A percentile compares a stretch with the other conserved stretches of the same genome.
phyloP scores from a whole-genome alignment of 1,140 invertebrate genomes.

The Bombus huntii region DNA sequence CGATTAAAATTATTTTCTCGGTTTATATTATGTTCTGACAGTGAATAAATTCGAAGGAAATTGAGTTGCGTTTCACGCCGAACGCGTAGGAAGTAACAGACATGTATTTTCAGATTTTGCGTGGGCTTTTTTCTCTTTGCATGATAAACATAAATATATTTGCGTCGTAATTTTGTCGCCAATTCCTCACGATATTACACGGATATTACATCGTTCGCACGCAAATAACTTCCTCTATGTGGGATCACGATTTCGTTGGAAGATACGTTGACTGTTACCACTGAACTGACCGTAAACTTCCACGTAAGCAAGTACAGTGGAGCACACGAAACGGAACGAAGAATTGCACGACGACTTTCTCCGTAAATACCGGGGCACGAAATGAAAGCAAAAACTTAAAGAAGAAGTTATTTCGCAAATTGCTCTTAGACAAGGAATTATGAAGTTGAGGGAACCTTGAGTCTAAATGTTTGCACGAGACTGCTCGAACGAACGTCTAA shows the following conservation, averaged over 20 bases:
- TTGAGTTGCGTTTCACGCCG: too few relatives aligned
- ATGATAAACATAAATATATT: constrained; percentile 11
- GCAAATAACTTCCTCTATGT: background rate
- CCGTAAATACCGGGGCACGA: background rate
- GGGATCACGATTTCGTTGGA: background rate
- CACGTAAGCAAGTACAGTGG: background rate
- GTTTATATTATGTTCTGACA: too few relatives aligned
- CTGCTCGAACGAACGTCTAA: background rate
- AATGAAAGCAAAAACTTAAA: background rate
- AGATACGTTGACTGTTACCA: constrained; percentile 11
- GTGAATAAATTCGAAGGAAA: too few relatives aligned
- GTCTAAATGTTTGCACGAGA: too few relatives aligned
- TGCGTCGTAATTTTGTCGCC: constrained; percentile 1
- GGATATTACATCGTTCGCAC: background rate
- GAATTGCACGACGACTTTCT: background rate
- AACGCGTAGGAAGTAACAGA: background rate
- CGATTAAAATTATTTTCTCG: too few relatives aligned
- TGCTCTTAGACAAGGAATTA: background rate
- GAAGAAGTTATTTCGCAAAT: background rate
- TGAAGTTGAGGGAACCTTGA: background rate
- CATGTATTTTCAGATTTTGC: background rate
- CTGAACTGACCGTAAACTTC: background rate
- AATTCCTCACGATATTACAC: background rate
- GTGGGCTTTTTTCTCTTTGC: background rate
- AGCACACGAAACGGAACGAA: background rate